These are phyloP conservation scores for Heteromurus nitidus DNA, from an alignment of 2,888 invertebrate species.

Conservation along the genomic window DNA sequence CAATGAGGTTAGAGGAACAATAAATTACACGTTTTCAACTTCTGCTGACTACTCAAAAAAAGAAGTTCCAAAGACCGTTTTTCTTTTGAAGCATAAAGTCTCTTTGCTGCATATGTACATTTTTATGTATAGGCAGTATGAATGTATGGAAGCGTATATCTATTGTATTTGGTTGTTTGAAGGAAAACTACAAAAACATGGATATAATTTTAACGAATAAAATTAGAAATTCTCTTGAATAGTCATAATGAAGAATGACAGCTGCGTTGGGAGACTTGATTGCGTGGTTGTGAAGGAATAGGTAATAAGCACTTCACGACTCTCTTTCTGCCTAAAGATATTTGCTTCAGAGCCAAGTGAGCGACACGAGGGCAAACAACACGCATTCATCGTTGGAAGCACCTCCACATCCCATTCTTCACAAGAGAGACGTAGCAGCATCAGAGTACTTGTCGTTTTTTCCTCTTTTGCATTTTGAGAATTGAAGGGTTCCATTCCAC, in stretches of 20 bases:
- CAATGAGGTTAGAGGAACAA: constrained; percentile 26
- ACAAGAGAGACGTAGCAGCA: not conserved
- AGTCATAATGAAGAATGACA: constrained; percentile 63
- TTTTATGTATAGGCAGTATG: not conserved
- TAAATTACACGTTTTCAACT: constrained; percentile 24
- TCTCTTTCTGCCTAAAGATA: constrained; percentile 40
- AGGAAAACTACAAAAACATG: constrained; percentile 35
- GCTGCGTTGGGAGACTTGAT: constrained; percentile 44
- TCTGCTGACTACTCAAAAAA: constrained; percentile 21
- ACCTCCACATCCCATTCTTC: not conserved
- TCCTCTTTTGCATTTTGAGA: constrained; percentile 19
- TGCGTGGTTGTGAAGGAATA: constrained; percentile 14
- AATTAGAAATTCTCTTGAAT: constrained; percentile 62
- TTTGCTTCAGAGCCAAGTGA: constrained; percentile 40
- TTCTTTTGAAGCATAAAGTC: not conserved
- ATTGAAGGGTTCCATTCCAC: constrained; percentile 39
- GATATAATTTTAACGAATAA: constrained; percentile 56
- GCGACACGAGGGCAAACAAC: constrained; percentile 47
- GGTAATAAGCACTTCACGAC: constrained; percentile 45
- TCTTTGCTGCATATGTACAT: constrained; percentile 6
- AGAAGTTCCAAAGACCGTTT: constrained; percentile 1
- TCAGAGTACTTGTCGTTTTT: constrained; percentile 30
- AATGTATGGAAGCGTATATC: not conserved
- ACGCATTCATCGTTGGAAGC: no score
- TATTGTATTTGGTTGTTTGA: constrained; percentile 28